Evolutionary conservation across 2,888 invertebrate species (phyloP), one percentile per base, ranked within the genome.

Genomic region (Pseudanteris insignis): DNA sequence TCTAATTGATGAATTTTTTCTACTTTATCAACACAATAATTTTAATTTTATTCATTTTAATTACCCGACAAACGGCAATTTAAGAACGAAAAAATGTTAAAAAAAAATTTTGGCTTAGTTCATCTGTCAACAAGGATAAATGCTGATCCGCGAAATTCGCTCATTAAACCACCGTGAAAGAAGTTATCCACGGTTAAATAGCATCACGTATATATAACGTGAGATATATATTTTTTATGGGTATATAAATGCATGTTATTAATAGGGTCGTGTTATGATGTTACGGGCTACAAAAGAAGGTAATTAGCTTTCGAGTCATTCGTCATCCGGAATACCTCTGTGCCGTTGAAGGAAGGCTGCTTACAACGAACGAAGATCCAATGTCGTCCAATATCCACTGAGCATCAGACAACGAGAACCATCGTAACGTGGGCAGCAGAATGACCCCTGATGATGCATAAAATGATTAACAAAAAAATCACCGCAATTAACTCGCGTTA

Each of bases 281-380:
- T 74, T 75, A 74, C 65, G 66, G 66, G 67, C 70, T 69, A 72
- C 71, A 69, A 77, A 68, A 72, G 74, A 71, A 75, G 74, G 72
- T 77, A 78, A 77, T 78, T 78, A 78, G 76, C 71, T 71, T 66
- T 65, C 67, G 69, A 74, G 73, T 74, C 77, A 77, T 77, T 73
- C 76, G 75, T 77, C 77, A 77, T 72, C 72, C 70, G 60, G 60
- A 67, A 44, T 64, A 64, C 65, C 66, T 58, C 65, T 63, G n/a
- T n/a, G n/a, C 60, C 38, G 29, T 32, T 5, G 7, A 7, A 21
- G 4, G 21, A 21, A 5, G 7, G 21, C 21, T 21, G 4, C 21
- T 3, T 5, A 21, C 7, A 7, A 5, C 21, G 21, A 21, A 21
- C 21, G n/a, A 65, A 57, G 51, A 53, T 64, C 63, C 66, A 55